Base-by-base conservation (phyloP, 2,888 invertebrate genomes). In the Leistus spinibarbis region DNA sequence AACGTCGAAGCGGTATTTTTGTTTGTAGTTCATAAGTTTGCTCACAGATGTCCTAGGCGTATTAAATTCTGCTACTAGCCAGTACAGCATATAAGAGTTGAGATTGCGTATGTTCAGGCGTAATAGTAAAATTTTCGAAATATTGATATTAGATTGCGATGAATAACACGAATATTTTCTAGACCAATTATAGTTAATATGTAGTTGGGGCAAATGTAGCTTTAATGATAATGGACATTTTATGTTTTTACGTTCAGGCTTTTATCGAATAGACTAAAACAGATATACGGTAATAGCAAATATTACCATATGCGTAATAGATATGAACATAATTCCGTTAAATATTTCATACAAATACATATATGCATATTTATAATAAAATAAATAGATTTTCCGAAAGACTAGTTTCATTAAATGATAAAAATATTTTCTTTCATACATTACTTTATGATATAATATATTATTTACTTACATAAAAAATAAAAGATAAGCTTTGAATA, bases 221-320 rank as follows among this genome's bases (percentile, higher is more conserved):
- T 16, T 19, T 67, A 66, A 67, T 73, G 73, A 73, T 73, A 73
- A 73, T 73, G 73, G 73, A 67, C 67, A 67, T 73, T 73, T 67
- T 73, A 73, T 73, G 73, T 73, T 67, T 66, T 62, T 73, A 67
- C 67, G 27, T 65, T 19, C 13, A 57, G 57, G 53, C 73, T 67
- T 57, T 73, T 73, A 73, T 73, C 73, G 20, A 24, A 40, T 3
- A 7, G 54, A 67, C 65, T 17, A 66, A 56, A n/a, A n/a, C 60
- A 66, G 73, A 66, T 40, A 27, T 57, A 27, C n/a, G 57, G 9
- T 66, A 67, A 73, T 60, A 53, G 73, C 62, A 73, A 73, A 73
- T 62, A 73, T 60, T 16, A 67, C 73, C 73, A 73, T 73, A 66
- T 73, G 73, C 53, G 60, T 22, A 22, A 53, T 53, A 66, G 53